Conservation (phyloP, 1,140 invertebrate genomes). For the Chionoecetes opilio region DNA sequence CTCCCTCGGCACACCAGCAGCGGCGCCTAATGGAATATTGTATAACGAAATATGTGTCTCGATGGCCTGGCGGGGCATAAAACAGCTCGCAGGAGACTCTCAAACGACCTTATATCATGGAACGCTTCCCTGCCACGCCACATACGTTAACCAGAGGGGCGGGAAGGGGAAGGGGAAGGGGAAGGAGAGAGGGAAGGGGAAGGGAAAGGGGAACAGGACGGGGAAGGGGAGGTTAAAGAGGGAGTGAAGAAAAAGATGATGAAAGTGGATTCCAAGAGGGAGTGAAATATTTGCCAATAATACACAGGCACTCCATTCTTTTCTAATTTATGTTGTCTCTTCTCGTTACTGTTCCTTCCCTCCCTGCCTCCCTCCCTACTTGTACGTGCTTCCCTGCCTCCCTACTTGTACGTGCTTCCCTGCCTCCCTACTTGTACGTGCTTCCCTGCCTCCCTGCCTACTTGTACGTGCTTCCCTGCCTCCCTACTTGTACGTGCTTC, state of each 20-base stretch:
- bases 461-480: no score
- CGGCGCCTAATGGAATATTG: slow-evolving; percentile 16
- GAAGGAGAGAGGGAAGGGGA: neutral
- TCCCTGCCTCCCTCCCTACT: neutral
- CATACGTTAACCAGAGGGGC: neutral
- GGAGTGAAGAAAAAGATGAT: neutral
- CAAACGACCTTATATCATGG: slow-evolving; percentile 29
- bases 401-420: no score
- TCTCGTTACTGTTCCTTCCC: slow-evolving; percentile 23
- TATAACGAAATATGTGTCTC: slow-evolving; percentile 22
- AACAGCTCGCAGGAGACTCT: neutral
- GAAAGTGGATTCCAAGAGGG: neutral
- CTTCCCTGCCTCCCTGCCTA: no score
- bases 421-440: no score
- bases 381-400: neutral
- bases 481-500: no score
- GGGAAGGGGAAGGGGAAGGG: neutral
- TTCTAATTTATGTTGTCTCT: slow-evolving; percentile 45
- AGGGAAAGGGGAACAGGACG: no score
- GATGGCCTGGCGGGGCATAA: neutral
- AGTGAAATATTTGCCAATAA: neutral
- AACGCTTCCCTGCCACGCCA: neutral
- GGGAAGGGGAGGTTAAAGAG: neutral
- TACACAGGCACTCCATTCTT: slow-evolving; percentile 15
- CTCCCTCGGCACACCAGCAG: neutral